Evolutionary conservation across 2,888 invertebrate genomes (phyloP), one percentile per base, ranked within the genome.

Genomic region (Cephus sareptanus): DNA sequence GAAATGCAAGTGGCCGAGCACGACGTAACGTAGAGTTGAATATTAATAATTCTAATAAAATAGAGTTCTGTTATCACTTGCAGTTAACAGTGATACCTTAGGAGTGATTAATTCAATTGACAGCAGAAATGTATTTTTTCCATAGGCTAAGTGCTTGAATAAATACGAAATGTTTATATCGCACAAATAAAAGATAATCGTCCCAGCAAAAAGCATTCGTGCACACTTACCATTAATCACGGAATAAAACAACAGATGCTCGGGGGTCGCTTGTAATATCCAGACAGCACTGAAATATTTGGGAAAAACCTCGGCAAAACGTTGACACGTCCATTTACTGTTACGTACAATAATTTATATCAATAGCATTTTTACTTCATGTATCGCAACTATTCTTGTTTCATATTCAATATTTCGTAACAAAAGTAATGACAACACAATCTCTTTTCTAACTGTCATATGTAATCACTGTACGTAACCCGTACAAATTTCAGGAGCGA

Each of bases 1-100:
- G 87, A 88, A 69, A 84, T 87, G 84, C 84, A 80, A 75, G 75
- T 87, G 33, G 56, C 56, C 56, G 56, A 56, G 23, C 23, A 56
- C 15, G 56, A 23, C 9, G 23, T 9, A 56, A 23, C 23, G 56
- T 56, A 56, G 56, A 23, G 2, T 56, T 23, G 23, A 56, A 9
- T 56, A 56, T 56, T 56, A 23, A 56, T 23, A 23, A 23, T 56
- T 9, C 23, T 56, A 56, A 23, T 23, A 4, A 40, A 40, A 40
- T 9, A 23, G 23, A 56, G 0, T 56, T 56, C 23, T 23, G 56
- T 56, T 56, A 23, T 56, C 56, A 56, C 56, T 56, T 56, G 23
- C 23, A 56, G 2, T 56, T 56, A 56, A 56, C 23, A 56, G 56
- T 56, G 56, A 12, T 35, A 12, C 12, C 35, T 35, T 35, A 35